Evolutionary conservation across 2,888 invertebrate genomes (phyloP).

Genomic region (Apomyelois bistriatella): DNA sequence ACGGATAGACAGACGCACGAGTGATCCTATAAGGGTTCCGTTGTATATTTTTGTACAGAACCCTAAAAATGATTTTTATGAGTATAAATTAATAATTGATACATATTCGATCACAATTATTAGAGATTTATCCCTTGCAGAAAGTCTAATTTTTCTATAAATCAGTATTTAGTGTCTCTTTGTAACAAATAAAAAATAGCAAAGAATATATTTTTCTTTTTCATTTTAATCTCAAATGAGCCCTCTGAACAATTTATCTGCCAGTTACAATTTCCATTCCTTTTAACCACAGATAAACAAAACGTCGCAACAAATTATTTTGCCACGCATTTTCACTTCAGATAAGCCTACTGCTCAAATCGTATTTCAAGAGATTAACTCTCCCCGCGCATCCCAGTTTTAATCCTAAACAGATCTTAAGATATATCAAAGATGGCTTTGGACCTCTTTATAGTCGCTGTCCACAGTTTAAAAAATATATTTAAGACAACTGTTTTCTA

Average conservation of each 20-base stretch:
- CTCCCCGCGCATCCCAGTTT: conserved; percentile 38
- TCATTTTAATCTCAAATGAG: conserved; percentile 5
- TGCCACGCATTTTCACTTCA: conserved; percentile 51
- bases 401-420: conserved; percentile 46
- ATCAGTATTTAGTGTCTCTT: not conserved
- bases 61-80: no score
- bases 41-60: no score
- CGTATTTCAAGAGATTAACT: conserved; percentile 57
- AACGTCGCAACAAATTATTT: conserved; percentile 41
- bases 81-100: no score
- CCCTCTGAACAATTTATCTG: not conserved
- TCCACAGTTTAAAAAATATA: conserved; percentile 17
- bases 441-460: conserved; percentile 19
- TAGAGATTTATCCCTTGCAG: no score
- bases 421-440: conserved; percentile 32
- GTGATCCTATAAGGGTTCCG: no score
- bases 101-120: no score
- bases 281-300: conserved; percentile 32
- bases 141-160: no score
- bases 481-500: not conserved
- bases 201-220: not conserved
- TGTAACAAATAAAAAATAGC: not conserved
- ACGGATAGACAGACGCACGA: no score
- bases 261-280: not conserved
- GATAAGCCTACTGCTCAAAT: conserved; percentile 43